A percentile compares a stretch with the other conserved stretches of the same genome.
phyloP scores from a whole-genome alignment of 2,888 invertebrate genomes.

The Pimpla rufipes region DNA sequence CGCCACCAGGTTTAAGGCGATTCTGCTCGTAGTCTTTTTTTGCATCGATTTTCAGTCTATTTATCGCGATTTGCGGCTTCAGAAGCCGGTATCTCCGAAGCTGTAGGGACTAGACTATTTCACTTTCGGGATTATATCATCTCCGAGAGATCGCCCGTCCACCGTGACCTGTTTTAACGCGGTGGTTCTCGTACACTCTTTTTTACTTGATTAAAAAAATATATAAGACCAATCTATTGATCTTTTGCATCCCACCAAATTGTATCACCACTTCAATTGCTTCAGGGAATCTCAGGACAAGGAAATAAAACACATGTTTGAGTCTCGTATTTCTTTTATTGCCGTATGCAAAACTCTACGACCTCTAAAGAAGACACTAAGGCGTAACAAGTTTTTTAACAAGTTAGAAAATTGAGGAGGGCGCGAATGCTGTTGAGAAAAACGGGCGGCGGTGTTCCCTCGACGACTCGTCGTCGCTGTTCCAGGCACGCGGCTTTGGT shows the following conservation, averaged over 20 bases:
- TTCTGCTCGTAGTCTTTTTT: too few relatives aligned
- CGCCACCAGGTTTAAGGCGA: too few relatives aligned
- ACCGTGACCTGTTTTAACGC: too few relatives aligned
- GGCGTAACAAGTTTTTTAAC: neutral
- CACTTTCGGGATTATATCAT: too few relatives aligned
- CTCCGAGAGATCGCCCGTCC: too few relatives aligned
- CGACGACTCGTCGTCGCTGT: neutral
- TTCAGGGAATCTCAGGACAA: constrained; percentile 1
- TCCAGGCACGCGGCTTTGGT: neutral
- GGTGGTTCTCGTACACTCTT: neutral
- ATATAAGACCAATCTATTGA: neutral
- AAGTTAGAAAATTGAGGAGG: neutral
- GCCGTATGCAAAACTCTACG: neutral
- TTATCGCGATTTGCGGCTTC: too few relatives aligned
- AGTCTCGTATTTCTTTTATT: neutral
- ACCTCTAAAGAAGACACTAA: neutral
- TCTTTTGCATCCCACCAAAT: neutral
- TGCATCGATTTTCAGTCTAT: too few relatives aligned
- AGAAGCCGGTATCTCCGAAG: too few relatives aligned
- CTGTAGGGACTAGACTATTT: too few relatives aligned
- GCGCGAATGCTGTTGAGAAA: neutral
- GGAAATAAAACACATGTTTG: neutral
- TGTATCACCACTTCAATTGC: neutral
- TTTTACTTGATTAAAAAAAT: constrained; percentile 6
- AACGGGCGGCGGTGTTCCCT: neutral